Evolutionary conservation across 2,113 vertebrate genomes (phyloP).

Genomic region (Myrmophylax atrothorax): DNA sequence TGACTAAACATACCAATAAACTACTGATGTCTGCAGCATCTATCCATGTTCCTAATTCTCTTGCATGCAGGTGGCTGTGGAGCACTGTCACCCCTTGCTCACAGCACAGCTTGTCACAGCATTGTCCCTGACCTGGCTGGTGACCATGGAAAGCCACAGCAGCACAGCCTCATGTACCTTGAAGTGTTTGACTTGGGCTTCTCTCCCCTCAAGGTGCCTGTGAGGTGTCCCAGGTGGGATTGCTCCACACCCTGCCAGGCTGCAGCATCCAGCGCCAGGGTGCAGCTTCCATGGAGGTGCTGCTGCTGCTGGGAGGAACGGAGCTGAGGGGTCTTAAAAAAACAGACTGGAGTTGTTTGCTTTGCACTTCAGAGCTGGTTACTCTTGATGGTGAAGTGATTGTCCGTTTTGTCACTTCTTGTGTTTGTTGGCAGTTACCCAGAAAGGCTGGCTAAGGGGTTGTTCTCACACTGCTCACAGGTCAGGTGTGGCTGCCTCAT

Average conservation of each 20-base stretch:
- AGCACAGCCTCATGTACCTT: fast-evolving
- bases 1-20: conserved; percentile 98
- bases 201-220: not conserved
- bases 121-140: not conserved
- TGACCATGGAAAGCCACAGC: not conserved
- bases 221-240: fast-evolving
- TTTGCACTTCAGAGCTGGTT: fast-evolving
- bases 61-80: conserved; percentile 18
- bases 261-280: fast-evolving
- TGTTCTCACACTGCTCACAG: not conserved
- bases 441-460: not conserved
- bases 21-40: conserved; percentile 97
- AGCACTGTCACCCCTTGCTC: not conserved
- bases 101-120: not conserved
- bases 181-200: not conserved
- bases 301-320: not conserved
- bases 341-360: not conserved
- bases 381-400: not conserved
- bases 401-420: not conserved
- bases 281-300: fast-evolving
- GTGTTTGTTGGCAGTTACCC: not conserved
- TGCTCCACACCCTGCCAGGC: fast-evolving
- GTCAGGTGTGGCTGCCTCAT: fast-evolving
- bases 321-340: not conserved
- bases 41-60: conserved; percentile 79